Percentiles rank a stretch among this genome's conserved stretches.
Evolutionary conservation across 2,113 vertebrate genomes (phyloP).

Genomic region (Alethe castanea): DNA sequence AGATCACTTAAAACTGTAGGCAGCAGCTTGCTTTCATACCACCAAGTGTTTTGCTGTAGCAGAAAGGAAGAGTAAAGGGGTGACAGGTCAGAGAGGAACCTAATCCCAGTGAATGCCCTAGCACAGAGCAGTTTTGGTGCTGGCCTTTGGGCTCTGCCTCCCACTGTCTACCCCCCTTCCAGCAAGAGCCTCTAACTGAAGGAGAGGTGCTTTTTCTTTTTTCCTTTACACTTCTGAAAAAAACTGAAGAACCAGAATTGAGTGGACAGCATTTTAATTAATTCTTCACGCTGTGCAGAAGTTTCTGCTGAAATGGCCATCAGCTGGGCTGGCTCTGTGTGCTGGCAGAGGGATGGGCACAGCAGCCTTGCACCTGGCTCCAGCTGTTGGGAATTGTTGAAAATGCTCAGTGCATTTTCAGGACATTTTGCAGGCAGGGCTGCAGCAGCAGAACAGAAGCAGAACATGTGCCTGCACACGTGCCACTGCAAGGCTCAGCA

Average conservation of each 20-base stretch:
- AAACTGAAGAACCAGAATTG: not conserved
- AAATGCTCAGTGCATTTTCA: not conserved
- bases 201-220: not conserved
- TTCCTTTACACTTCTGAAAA: not conserved
- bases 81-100: not conserved
- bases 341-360: fast-evolving
- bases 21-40: not conserved
- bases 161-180: not conserved
- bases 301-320: not conserved
- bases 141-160: not conserved
- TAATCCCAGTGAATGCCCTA: fast-evolving
- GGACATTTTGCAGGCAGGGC: not conserved
- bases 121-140: not conserved
- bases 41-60: not conserved
- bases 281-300: not conserved
- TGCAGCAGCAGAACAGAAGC: not conserved
- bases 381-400: too few species aligned
- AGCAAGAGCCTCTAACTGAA: not conserved
- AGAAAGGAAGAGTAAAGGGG: not conserved
- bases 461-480: fast-evolving
- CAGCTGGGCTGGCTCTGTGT: not conserved
- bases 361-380: not conserved
- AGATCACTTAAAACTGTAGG: not conserved
- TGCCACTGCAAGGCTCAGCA: not conserved
- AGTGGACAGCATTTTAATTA: not conserved